phyloP scores from a whole-genome alignment of 2,797 vertebrate genomes.

The Iguana delicatissima region DNA sequence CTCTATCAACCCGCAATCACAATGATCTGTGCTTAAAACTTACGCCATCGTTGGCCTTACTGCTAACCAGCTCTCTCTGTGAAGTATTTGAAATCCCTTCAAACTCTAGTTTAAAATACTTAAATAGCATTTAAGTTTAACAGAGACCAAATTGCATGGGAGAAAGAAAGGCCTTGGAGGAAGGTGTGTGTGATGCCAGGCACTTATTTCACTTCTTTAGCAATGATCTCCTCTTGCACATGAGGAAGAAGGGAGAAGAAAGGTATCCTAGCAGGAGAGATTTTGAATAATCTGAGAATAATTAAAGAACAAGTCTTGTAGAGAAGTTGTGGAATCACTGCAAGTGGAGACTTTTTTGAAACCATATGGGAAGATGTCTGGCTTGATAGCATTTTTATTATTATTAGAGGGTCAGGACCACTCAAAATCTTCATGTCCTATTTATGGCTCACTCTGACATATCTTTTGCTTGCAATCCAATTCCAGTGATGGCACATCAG shows the following conservation, averaged over 20 bases:
- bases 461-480: background rate
- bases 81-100: background rate
- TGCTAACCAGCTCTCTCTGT: background rate
- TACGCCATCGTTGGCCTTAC: background rate
- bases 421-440: background rate
- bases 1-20: no score
- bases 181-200: background rate
- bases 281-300: background rate
- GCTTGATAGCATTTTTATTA: background rate
- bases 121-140: background rate
- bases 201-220: background rate
- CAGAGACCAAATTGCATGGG: background rate
- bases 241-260: background rate
- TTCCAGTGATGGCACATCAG: background rate
- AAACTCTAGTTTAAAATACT: background rate
- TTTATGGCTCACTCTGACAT: background rate
- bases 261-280: no score
- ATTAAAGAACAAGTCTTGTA: background rate
- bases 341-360: background rate
- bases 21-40: background rate
- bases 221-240: background rate
- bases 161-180: background rate
- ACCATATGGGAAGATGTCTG: background rate
- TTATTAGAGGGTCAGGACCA: background rate
- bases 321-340: background rate